Conservation (phyloP, 2,888 invertebrate genomes). For the Pachymerium ferrugineum region DNA sequence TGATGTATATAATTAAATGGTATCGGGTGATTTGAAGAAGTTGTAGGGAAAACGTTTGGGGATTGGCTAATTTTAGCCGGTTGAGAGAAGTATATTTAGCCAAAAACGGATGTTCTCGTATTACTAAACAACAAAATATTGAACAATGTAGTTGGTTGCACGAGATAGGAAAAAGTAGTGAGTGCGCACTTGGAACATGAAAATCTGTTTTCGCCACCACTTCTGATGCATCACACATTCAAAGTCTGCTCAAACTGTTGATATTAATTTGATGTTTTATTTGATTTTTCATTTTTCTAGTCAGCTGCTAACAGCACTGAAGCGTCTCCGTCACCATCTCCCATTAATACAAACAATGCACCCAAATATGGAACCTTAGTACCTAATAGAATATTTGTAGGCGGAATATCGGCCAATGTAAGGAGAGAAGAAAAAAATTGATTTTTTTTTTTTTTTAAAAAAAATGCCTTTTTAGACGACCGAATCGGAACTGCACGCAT, state of each 20-base stretch:
- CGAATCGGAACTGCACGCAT: conserved; percentile 81
- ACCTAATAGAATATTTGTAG: conserved; percentile 91
- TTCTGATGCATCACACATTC: not conserved
- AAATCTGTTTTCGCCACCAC: not conserved
- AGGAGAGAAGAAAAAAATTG: conserved; percentile 33
- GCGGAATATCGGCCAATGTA: conserved; percentile 81
- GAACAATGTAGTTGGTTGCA: not conserved
- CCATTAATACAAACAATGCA: conserved; percentile 48
- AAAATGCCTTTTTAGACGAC: conserved; percentile 58
- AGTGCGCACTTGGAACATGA: not conserved
- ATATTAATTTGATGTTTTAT: not conserved
- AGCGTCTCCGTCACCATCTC: conserved; percentile 36
- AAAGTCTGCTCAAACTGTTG: not conserved
- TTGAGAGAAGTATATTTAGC: not conserved
- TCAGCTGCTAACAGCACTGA: conserved; percentile 36
- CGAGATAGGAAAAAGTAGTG: too few species aligned
- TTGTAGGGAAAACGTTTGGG: not conserved
- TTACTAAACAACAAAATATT: not conserved
- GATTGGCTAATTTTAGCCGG: conserved; percentile 1
- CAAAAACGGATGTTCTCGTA: conserved; percentile 13
- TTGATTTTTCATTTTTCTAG: conserved; percentile 27
- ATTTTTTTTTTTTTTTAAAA: not conserved
- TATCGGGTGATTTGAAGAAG: not conserved
- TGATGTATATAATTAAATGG: not conserved
- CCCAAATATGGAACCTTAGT: conserved; percentile 73